Evolutionary conservation across 2,113 vertebrate genomes (phyloP).

Genomic region (Petroica traversi): DNA sequence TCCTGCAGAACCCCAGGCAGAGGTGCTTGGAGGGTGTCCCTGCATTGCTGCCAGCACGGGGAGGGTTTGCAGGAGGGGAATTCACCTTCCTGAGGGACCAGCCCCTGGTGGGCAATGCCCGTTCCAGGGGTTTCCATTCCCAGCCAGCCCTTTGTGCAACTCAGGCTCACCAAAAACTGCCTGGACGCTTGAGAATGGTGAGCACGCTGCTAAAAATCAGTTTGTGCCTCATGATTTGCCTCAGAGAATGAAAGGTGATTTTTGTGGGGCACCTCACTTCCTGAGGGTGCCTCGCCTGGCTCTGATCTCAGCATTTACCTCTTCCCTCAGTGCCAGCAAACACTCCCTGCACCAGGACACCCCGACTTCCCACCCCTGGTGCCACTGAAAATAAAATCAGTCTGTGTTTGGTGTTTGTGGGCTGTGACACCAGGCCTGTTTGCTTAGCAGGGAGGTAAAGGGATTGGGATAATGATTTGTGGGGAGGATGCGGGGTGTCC

Average conservation of each 20-base stretch:
- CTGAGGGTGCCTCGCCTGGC: not conserved
- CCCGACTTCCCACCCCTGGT: not conserved
- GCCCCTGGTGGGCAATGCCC: rapidly evolving
- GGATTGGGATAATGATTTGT: constrained; percentile 57
- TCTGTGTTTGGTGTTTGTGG: not conserved
- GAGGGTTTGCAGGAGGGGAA: not conserved
- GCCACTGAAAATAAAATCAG: not conserved
- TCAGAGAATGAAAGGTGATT: not conserved
- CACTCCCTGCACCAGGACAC: rapidly evolving
- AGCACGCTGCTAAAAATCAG: not conserved
- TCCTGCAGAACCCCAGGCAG: not conserved
- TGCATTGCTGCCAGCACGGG: not conserved
- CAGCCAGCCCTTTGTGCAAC: rapidly evolving
- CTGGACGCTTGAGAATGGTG: not conserved
- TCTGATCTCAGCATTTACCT: not conserved
- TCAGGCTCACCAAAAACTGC: not conserved
- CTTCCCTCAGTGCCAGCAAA: rapidly evolving
- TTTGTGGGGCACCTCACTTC: not conserved
- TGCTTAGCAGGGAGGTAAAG: constrained; percentile 40
- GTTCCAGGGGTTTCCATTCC: not conserved
- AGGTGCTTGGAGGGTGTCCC: not conserved
- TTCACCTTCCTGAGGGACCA: not conserved
- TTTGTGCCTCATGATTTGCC: not conserved
- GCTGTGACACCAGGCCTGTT: not conserved
- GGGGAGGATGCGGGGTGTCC: constrained; percentile 22